Evolutionary conservation across 2,797 vertebrate species (phyloP), one percentile per base, ranked within the genome.

Genomic region (Hephaestus fuliginosus): DNA sequence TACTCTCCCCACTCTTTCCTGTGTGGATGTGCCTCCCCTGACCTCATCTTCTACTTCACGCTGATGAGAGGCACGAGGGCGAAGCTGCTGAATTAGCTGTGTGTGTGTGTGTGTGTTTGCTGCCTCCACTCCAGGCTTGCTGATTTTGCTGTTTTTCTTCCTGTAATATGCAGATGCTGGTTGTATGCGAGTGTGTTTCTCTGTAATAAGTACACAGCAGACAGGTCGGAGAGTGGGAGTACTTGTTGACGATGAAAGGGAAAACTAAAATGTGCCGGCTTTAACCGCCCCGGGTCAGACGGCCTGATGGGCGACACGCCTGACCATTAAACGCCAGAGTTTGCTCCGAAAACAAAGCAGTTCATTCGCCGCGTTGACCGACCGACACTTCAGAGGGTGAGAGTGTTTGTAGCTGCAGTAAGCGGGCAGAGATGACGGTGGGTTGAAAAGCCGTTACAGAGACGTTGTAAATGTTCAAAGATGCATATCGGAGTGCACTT

Each of bases 61-160:
- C 57, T 52, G 82, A 64, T 78, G 70, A 77, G 73, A 73, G 76
- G 33, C 68, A 41, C n/a, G 6, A 53, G 67, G 72, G 22, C 44
- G 46, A n/a, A 58, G 84, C 78, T 84, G 84, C 84, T 67, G 71
- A 83, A 78, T 79, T 77, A 73, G 80, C 70, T 63, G 6, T 41
- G 58, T 36, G 0, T 44, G 6, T 61, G 6, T 61, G 36, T 62
- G 57, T 64, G 46, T 53, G 17, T 74, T 55, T 11, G 5, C 70
- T 55, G 56, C 78, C 67, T 68, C 56, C 49, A 30, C 82, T 76
- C 30, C 10, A 7, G 44, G 36, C 44, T n/a, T 81, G 86, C 86
- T 88, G 84, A 91, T 70, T 30, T 20, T 0, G 74, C 85, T 28
- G 56, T 86, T 86, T 89, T 41, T 25, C 25, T 57, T 74, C 62